phyloP scores from a whole-genome alignment of 2,113 vertebrate species.

The Lampris megalopsis region DNA sequence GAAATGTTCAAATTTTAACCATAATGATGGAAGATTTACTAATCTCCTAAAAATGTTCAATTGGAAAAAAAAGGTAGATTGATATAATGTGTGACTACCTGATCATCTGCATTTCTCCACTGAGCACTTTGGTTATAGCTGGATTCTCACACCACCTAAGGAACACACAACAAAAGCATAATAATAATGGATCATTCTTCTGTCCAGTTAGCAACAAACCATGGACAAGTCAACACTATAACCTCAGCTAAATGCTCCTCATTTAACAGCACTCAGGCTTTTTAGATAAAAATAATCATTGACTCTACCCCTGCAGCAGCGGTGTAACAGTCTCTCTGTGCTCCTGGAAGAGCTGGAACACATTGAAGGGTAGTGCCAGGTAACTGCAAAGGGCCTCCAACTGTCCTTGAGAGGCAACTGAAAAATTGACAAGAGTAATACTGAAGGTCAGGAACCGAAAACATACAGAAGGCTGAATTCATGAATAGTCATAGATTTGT shows the following conservation, averaged over 20 bases:
- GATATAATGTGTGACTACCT: constrained; percentile 78
- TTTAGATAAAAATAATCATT: not conserved
- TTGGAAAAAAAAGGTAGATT: not conserved
- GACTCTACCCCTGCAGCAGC: constrained; percentile 88
- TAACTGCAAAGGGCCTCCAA: constrained; percentile 92
- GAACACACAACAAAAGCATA: constrained; percentile 26
- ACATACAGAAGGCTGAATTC: constrained; percentile 1
- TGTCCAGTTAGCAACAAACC: not conserved
- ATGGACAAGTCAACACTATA: not conserved
- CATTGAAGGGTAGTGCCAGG: constrained; percentile 91
- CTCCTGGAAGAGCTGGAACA: constrained; percentile 95
- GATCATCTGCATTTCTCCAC: constrained; percentile 83
- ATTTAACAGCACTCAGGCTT: not conserved
- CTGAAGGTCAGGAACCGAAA: not conserved
- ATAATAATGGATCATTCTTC: not conserved
- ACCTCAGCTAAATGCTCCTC: not conserved
- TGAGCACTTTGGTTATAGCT: constrained; percentile 83
- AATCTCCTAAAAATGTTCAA: not conserved
- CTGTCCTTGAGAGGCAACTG: constrained; percentile 88
- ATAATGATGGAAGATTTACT: not conserved
- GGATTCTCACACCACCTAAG: constrained; percentile 91
- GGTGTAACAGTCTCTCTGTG: constrained; percentile 86
- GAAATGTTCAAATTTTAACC: not conserved
- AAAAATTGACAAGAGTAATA: constrained; percentile 40
- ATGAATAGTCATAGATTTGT: not conserved